Evolutionary conservation across 1,140 invertebrate genomes (phyloP).

Genomic region (Drosophila guanche): DNA sequence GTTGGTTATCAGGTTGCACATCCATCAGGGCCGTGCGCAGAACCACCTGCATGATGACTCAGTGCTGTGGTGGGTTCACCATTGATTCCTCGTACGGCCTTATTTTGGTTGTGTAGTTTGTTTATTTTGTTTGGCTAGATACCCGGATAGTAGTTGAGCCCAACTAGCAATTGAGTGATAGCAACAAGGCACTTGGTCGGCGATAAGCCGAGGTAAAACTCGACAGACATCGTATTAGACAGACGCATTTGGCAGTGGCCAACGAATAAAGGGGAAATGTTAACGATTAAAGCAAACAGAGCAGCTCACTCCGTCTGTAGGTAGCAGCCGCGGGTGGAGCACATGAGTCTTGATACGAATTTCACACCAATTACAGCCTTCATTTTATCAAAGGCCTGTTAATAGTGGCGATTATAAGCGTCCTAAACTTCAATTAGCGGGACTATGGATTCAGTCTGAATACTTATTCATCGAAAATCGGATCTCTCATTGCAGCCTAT

Average conservation of each 20-base stretch:
- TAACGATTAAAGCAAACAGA: constrained; percentile 43
- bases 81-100: neutral
- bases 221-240: constrained; percentile 3
- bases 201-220: constrained; percentile 49
- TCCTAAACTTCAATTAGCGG: constrained; percentile 62
- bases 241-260: constrained; percentile 3
- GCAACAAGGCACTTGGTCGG: constrained; percentile 16
- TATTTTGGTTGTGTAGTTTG: constrained; percentile 19
- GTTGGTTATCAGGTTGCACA: constrained; percentile 4
- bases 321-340: constrained; percentile 5
- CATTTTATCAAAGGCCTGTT: constrained; percentile 18
- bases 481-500: constrained; percentile 23
- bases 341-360: constrained; percentile 40
- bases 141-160: constrained; percentile 25
- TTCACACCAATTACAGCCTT: constrained; percentile 53
- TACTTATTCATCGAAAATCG: constrained; percentile 18
- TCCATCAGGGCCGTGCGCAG: neutral
- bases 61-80: constrained; percentile 5
- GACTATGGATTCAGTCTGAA: constrained; percentile 26
- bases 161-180: constrained; percentile 45
- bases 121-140: neutral
- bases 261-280: constrained; percentile 11
- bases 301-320: neutral
- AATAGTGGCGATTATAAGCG: constrained; percentile 36
- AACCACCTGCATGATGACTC: constrained; percentile 31